Conservation (phyloP, 2,113 vertebrate genomes). For the Scomber japonicus region DNA sequence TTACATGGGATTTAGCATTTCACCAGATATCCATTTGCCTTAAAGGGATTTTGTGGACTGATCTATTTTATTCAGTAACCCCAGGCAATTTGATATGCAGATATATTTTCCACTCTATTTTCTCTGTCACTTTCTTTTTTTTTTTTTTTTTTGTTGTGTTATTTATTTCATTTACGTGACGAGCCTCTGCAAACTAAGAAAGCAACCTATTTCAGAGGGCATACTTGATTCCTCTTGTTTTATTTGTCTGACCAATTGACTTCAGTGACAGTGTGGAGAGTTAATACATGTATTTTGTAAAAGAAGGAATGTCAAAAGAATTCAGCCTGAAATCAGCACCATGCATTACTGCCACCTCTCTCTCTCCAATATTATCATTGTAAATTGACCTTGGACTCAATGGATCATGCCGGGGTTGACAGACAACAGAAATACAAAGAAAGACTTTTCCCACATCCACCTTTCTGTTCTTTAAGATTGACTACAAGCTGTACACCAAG, state of each 20-base stretch:
- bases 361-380: constrained; percentile 20
- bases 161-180: constrained; percentile 80
- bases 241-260: constrained; percentile 50
- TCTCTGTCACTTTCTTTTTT: constrained; percentile 45
- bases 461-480: constrained; percentile 27
- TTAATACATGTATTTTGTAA: constrained; percentile 37
- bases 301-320: constrained; percentile 38
- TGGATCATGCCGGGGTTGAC: constrained; percentile 11
- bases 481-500: constrained; percentile 14
- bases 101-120: constrained; percentile 64
- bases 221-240: constrained; percentile 54
- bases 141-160: constrained; percentile 63
- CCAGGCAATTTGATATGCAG: constrained; percentile 67
- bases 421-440: constrained; percentile 13
- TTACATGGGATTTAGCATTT: constrained; percentile 69
- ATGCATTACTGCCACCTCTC: constrained; percentile 29
- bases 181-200: constrained; percentile 70
- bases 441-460: constrained; percentile 17
- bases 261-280: constrained; percentile 45
- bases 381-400: constrained; percentile 50
- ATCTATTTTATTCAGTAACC: constrained; percentile 68
- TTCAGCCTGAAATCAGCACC: constrained; percentile 42
- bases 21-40: constrained; percentile 75
- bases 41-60: constrained; percentile 81
- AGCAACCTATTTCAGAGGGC: constrained; percentile 60